These are phyloP conservation scores for Triops cancriformis DNA, from an alignment of 1,140 invertebrate species.

Conservation along the genomic window DNA sequence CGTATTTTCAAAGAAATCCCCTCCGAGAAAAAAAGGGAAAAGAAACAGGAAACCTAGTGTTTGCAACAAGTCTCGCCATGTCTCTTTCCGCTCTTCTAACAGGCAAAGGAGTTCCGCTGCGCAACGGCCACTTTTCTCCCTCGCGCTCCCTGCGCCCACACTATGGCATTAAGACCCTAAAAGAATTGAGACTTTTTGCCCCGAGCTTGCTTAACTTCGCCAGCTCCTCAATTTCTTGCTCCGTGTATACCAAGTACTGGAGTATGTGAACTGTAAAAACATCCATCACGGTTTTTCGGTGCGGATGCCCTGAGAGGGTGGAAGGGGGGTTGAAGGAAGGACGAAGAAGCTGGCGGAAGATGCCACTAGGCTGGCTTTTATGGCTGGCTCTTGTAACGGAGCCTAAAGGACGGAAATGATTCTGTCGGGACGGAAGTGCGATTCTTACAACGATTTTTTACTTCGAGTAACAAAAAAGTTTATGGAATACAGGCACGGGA, in stretches of 20 bases:
- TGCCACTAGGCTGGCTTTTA: conserved; percentile 4
- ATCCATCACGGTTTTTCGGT: not conserved
- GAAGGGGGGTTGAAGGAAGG: not conserved
- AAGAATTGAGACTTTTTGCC: not conserved
- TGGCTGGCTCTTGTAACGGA: conserved; percentile 9
- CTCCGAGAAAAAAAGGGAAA: not conserved
- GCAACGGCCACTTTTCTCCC: not conserved
- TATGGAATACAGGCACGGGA: not conserved
- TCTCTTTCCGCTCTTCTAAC: not conserved
- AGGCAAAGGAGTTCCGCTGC: not conserved
- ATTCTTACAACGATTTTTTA: not conserved
- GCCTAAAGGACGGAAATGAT: conserved; percentile 13
- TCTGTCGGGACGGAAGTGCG: conserved; percentile 11
- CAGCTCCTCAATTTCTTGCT: not conserved
- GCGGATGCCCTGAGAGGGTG: not conserved
- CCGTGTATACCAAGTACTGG: conserved; percentile 3
- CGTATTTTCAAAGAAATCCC: not conserved
- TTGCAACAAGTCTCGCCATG: not conserved
- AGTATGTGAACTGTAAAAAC: not conserved
- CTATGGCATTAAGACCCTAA: not conserved
- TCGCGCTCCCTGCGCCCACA: too few relatives aligned
- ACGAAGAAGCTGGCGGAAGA: not conserved
- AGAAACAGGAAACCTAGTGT: not conserved
- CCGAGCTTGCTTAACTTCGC: not conserved
- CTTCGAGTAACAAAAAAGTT: not conserved